Percentiles rank a stretch among this genome's conserved stretches.
phyloP scores from a whole-genome alignment of 2,113 vertebrate species.

The Boulengeromyrus knoepffleri region DNA sequence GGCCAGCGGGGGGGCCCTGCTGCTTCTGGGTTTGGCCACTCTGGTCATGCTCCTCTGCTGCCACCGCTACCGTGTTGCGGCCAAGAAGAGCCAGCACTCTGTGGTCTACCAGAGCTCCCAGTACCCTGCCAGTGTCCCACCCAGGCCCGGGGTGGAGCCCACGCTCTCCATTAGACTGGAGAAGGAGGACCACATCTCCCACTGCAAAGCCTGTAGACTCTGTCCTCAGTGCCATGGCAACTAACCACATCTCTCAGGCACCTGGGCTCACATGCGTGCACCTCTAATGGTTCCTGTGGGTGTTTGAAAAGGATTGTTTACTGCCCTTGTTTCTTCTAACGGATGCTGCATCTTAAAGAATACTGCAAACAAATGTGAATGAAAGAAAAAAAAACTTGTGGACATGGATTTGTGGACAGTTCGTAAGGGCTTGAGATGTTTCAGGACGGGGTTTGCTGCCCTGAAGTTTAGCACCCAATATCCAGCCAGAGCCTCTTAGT shows the following conservation, averaged over 20 bases:
- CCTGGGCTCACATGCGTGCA: background rate
- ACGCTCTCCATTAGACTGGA: slow-evolving; percentile 92
- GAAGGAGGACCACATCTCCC: slow-evolving; percentile 71
- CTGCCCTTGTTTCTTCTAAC: slow-evolving; percentile 6
- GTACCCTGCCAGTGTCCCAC: slow-evolving; percentile 55
- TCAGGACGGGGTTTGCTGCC: background rate
- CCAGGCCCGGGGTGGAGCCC: slow-evolving; percentile 74
- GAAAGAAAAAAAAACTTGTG: background rate
- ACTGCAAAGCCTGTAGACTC: slow-evolving; percentile 64
- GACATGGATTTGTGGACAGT: background rate
- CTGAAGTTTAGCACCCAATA: slow-evolving; percentile 17
- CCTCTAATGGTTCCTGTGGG: background rate
- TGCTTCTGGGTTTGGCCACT: slow-evolving; percentile 83
- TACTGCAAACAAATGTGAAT: slow-evolving; percentile 12
- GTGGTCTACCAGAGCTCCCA: slow-evolving; percentile 85
- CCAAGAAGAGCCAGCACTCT: slow-evolving; percentile 91
- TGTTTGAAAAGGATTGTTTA: background rate
- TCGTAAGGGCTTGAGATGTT: background rate
- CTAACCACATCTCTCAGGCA: background rate
- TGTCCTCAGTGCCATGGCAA: background rate
- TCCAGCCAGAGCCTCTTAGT: slow-evolving; percentile 26
- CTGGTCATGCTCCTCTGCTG: slow-evolving; percentile 89
- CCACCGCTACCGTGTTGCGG: slow-evolving; percentile 88
- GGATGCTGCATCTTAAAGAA: slow-evolving; percentile 21
- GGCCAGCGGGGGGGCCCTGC: slow-evolving; percentile 85